These are phyloP conservation scores for Drosophila monieri DNA, from an alignment of 2,888 invertebrate species.

Conservation along the genomic window DNA sequence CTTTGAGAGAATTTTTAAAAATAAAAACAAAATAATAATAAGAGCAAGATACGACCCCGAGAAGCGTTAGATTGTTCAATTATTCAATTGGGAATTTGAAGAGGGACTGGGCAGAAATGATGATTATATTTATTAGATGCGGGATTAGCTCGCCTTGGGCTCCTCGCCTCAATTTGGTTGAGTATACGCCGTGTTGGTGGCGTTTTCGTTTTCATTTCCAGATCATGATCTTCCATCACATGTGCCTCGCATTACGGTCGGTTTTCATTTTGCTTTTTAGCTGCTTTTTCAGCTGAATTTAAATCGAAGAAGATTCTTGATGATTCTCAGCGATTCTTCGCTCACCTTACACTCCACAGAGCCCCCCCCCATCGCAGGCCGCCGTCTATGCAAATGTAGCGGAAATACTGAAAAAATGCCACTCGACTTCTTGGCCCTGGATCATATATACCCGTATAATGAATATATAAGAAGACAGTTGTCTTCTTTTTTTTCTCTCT, in stretches of 20 bases:
- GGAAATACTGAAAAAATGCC: conserved; percentile 57
- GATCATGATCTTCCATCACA: conserved; percentile 1
- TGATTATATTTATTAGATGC: conserved; percentile 62
- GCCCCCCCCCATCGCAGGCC: neutral
- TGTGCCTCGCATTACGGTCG: conserved; percentile 9
- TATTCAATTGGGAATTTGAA: conserved; percentile 65
- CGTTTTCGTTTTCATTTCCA: neutral
- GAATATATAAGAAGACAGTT: conserved; percentile 5
- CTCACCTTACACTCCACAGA: conserved; percentile 24
- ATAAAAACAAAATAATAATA: neutral
- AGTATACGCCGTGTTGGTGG: conserved; percentile 30
- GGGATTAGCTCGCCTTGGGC: conserved; percentile 47
- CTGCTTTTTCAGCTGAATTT: conserved; percentile 14
- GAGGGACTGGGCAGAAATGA: conserved; percentile 33
- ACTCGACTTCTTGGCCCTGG: conserved; percentile 38
- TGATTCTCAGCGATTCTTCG: conserved; percentile 13
- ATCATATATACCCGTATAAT: conserved; percentile 26
- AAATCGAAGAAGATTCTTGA: conserved; percentile 17
- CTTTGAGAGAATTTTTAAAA: conserved; percentile 10
- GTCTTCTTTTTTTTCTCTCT: neutral
- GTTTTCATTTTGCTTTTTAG: neutral
- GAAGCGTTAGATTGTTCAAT: conserved; percentile 65
- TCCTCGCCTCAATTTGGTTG: conserved; percentile 31
- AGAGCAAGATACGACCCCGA: conserved; percentile 9
- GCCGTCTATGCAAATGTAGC: conserved; percentile 73